phyloP scores from a whole-genome alignment of 1,140 invertebrate genomes.

The Ridgeia piscesae region DNA sequence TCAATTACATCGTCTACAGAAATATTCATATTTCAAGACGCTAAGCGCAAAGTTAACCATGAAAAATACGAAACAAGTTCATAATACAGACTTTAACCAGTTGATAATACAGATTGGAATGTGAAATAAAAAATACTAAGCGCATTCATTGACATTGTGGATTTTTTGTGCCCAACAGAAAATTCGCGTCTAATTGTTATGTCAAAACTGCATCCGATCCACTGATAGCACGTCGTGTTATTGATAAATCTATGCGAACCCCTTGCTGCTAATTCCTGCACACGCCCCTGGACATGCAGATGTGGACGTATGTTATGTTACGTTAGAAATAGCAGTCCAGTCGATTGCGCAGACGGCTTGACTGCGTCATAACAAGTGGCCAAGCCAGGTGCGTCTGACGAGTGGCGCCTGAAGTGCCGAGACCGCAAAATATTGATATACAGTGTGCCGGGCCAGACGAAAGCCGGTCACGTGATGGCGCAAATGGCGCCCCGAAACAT shows the following conservation, averaged over 20 bases:
- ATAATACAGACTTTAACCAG: too few species aligned
- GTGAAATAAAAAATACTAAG: too few species aligned
- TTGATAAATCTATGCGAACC: too few species aligned
- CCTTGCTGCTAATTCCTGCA: neutral
- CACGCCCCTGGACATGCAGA: neutral
- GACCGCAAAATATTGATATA: neutral
- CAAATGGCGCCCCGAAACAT: neutral
- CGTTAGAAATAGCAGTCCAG: neutral
- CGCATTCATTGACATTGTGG: too few species aligned
- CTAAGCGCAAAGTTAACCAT: neutral
- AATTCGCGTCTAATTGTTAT: too few species aligned
- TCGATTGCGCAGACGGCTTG: neutral
- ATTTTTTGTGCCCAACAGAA: too few species aligned
- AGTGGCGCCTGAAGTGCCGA: neutral
- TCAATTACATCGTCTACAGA: neutral
- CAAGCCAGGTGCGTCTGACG: neutral
- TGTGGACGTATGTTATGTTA: slow-evolving; percentile 5
- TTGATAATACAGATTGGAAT: too few species aligned
- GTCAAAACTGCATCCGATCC: too few species aligned
- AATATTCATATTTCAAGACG: neutral
- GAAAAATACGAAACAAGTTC: neutral
- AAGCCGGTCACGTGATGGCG: neutral
- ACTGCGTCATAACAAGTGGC: slow-evolving; percentile 3
- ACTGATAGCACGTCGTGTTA: too few species aligned
- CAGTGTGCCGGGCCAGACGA: neutral